Evolutionary conservation across 2,797 vertebrate species (phyloP), one percentile per base, ranked within the genome.

Genomic region (Typhlichthys eigenmanni): DNA sequence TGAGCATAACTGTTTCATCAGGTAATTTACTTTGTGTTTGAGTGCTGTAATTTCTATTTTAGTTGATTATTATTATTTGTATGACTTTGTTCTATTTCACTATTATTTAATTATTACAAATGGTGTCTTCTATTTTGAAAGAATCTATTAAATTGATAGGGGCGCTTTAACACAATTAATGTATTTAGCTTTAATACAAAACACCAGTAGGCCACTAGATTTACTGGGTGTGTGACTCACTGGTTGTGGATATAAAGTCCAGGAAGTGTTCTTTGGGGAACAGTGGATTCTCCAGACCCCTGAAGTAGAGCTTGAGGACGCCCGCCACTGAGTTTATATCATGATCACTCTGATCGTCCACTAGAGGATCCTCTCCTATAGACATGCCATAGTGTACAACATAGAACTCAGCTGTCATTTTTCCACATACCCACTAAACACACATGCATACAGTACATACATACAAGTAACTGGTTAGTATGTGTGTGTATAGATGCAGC

Each of bases 241-340:
- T 91, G 60, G 86, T 91, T 24, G 88, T 90, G 51, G 85, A 88
- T 58, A 91, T 88, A 64, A 99, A 93, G 89, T 99, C 97, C 69
- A 96, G 94, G 91, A 99, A 99, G 82, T 93, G 95, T 89, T 99
- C 98, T 92, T 98, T 97, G 70, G 98, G 96, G 93, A 99, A 98
- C 80, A 99, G 91, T 2, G 97, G 94, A 79, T 98, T 98, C 92
- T 99, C 97, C 89, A 99, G 91, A 48, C 97, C 97, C 80, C 98
- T 94, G 92, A 99, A 99, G 85, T 99, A 99, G 64, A 99, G 94
- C 89, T 99, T 99, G 78, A 99, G 93, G 77, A 99, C 98, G 5
- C 98, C 98, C 8, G 98, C 98, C 53, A 98, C 97, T 0, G 97
- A 98, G 84, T 99, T 99, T 68, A 99, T 99, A 81, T 99, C 98